Evolutionary conservation across 2,888 invertebrate genomes (phyloP).

Genomic region (Drosophila birchii): DNA sequence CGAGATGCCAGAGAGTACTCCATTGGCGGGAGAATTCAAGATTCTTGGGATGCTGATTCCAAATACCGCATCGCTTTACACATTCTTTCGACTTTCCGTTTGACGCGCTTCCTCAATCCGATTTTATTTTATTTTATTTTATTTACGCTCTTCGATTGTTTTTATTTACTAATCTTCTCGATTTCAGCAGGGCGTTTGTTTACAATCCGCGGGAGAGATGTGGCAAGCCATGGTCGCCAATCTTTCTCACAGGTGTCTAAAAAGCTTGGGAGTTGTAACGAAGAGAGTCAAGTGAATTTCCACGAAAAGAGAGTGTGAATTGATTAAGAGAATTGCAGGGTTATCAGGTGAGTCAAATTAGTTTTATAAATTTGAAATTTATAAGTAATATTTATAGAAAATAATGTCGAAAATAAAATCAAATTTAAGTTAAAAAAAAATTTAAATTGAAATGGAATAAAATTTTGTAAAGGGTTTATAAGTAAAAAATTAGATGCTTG

Average conservation of each 20-base stretch:
- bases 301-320: conserved; percentile 12
- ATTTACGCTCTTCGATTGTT: conserved; percentile 48
- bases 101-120: conserved; percentile 62
- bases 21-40: conserved; percentile 5
- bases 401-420: too few relatives aligned
- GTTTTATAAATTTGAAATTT: neutral
- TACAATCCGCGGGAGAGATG: conserved; percentile 46
- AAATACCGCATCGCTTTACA: conserved; percentile 23
- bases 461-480: too few relatives aligned
- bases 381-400: too few relatives aligned
- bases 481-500: too few relatives aligned
- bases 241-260: conserved; percentile 70
- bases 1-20: neutral
- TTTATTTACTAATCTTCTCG: conserved; percentile 31
- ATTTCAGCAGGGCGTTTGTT: conserved; percentile 53
- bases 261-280: conserved; percentile 47
- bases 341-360: conserved; percentile 40
- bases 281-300: conserved; percentile 17
- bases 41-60: conserved; percentile 4
- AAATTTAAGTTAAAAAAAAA: neutral
- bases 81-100: conserved; percentile 23
- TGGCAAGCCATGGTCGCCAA: conserved; percentile 48
- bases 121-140: conserved; percentile 35
- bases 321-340: conserved; percentile 23
- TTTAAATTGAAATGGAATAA: neutral